Percentiles rank a stretch among this genome's conserved stretches.
Conservation (phyloP, 2,113 vertebrate genomes). For the Elanoides forficatus region DNA sequence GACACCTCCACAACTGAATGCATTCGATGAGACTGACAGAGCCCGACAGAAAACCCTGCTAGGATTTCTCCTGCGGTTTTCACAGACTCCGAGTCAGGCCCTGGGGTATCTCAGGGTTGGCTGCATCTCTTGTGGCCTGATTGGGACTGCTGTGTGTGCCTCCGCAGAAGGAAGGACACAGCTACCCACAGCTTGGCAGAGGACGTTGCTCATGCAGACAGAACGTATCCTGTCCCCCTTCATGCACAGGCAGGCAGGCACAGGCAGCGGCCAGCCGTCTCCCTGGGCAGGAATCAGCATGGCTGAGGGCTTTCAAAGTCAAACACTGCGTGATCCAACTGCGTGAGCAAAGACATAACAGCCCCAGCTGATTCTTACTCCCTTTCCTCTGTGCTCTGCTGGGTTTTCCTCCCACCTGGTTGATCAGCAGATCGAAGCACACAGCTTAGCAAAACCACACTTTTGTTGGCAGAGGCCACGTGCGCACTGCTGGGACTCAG, state of each 20-base stretch:
- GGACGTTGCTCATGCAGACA: background rate
- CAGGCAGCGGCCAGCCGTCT: fast-evolving
- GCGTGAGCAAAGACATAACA: fast-evolving
- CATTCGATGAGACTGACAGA: background rate
- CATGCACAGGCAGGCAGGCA: background rate
- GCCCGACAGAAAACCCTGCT: background rate
- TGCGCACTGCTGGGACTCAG: background rate
- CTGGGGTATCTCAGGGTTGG: background rate
- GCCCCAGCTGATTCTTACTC: background rate
- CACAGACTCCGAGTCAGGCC: background rate
- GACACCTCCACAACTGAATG: background rate
- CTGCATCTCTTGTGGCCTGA: fast-evolving
- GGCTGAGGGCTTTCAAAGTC: background rate
- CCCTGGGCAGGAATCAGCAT: background rate
- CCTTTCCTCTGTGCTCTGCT: background rate
- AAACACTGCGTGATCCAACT: background rate
- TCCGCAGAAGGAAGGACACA: background rate
- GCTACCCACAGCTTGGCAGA: background rate
- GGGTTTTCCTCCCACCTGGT: background rate
- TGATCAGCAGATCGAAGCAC: background rate
- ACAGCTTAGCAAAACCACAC: background rate
- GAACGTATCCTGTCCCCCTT: background rate
- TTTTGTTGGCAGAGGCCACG: background rate
- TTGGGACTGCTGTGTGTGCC: background rate
- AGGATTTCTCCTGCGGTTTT: background rate